Percentiles rank a stretch among this genome's conserved stretches.
These are phyloP conservation scores for Panthera tigris DNA, from an alignment of 2,113 vertebrate genomes.

Conservation along the genomic window DNA sequence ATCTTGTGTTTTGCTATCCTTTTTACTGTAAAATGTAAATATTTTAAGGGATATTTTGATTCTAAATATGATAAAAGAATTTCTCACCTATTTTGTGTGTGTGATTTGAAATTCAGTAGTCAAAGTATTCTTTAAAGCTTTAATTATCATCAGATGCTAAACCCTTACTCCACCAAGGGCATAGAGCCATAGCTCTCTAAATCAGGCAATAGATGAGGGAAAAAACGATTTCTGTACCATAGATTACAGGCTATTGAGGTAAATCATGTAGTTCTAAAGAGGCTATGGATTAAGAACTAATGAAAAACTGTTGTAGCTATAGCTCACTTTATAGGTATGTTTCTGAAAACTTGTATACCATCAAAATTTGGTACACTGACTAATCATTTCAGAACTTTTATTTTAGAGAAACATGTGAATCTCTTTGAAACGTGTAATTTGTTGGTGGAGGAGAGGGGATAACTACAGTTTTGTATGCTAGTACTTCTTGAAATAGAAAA, in stretches of 20 bases:
- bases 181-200: not conserved
- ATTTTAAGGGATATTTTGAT: slow-evolving; percentile 94
- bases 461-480: slow-evolving; percentile 13
- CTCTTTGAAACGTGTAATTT: slow-evolving; percentile 39
- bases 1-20: slow-evolving; percentile 91
- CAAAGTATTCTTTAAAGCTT: slow-evolving; percentile 56
- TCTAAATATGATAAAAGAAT: slow-evolving; percentile 89
- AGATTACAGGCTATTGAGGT: not conserved
- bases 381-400: slow-evolving; percentile 53
- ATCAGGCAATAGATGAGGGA: not conserved
- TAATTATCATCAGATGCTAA: slow-evolving; percentile 47
- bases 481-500: slow-evolving; percentile 59
- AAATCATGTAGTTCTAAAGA: slow-evolving; percentile 21
- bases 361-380: slow-evolving; percentile 45
- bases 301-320: not conserved
- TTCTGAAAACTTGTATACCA: slow-evolving; percentile 47
- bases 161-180: not conserved
- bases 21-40: slow-evolving; percentile 94
- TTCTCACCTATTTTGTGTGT: slow-evolving; percentile 89
- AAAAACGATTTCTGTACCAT: not conserved
- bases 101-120: slow-evolving; percentile 83
- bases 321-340: not conserved
- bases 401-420: slow-evolving; percentile 40
- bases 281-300: not conserved
- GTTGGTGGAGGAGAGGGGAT: not conserved